Conservation (phyloP, 1,140 invertebrate species). For the Drosophila yakuba region DNA sequence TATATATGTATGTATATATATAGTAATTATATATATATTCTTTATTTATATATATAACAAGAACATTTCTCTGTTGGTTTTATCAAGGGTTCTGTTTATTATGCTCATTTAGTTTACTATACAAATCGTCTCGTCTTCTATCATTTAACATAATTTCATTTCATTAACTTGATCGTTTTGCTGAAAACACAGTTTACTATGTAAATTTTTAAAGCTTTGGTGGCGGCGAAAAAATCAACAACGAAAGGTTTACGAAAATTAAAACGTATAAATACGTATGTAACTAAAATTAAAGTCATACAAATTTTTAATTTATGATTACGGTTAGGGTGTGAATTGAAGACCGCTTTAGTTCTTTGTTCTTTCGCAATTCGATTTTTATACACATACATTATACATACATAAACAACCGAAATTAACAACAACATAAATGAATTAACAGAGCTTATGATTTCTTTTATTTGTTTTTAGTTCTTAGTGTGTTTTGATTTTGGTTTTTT, state of each 20-base stretch:
- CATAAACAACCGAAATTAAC: constrained; percentile 70
- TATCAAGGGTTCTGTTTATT: constrained; percentile 40
- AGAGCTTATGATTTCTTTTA: constrained; percentile 41
- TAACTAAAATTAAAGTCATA: constrained; percentile 15
- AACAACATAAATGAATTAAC: constrained; percentile 66
- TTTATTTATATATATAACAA: constrained; percentile 66
- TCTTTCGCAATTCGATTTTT: constrained; percentile 48
- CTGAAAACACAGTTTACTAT: constrained; percentile 78
- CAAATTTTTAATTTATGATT: constrained; percentile 30
- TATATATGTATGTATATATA: constrained; percentile 49
- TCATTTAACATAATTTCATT: constrained; percentile 56
- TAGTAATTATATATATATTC: constrained; percentile 26
- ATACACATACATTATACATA: constrained; percentile 74
- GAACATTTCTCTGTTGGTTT: constrained; percentile 31
- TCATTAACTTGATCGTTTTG: constrained; percentile 54
- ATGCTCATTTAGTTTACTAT: constrained; percentile 70
- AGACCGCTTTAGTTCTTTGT: constrained; percentile 65
- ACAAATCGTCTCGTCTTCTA: constrained; percentile 65
- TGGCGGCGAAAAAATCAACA: constrained; percentile 67
- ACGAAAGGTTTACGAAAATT: constrained; percentile 24
- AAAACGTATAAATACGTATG: background rate
- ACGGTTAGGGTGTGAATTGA: constrained; percentile 56
- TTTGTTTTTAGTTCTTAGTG: constrained; percentile 39
- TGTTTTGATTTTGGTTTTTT: constrained; percentile 63
- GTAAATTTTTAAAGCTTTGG: constrained; percentile 82